Evolutionary conservation across 1,140 invertebrate species (phyloP).

Genomic region (Pseudomyrmex dendroicus): DNA sequence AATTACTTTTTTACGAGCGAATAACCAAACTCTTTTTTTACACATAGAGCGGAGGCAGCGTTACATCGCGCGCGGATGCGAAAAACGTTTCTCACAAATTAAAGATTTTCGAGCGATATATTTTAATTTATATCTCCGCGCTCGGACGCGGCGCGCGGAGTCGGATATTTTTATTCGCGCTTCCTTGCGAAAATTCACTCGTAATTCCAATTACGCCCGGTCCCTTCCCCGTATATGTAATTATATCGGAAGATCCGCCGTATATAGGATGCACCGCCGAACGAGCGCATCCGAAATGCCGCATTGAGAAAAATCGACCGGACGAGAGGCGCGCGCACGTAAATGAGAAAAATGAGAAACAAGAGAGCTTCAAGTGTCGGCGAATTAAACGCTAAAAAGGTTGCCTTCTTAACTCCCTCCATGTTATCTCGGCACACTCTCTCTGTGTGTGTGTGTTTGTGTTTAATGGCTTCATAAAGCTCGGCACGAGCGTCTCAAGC

Average conservation of each 20-base stretch:
- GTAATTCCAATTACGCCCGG: slow-evolving; percentile 13
- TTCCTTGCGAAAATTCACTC: slow-evolving; percentile 6
- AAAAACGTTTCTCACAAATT: slow-evolving; percentile 33
- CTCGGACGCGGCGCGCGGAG: background rate
- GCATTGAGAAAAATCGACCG: background rate
- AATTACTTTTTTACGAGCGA: slow-evolving; percentile 31
- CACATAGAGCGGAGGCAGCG: background rate
- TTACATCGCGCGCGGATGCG: slow-evolving; percentile 1
- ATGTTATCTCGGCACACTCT: slow-evolving; percentile 53
- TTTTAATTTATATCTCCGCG: slow-evolving; percentile 18
- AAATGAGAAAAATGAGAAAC: slow-evolving; percentile 13
- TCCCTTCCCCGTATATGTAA: background rate
- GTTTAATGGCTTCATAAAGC: slow-evolving; percentile 66
- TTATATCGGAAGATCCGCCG: background rate
- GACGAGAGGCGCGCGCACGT: background rate
- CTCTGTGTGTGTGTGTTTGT: background rate
- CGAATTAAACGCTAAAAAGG: slow-evolving; percentile 37
- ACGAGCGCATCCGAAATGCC: background rate
- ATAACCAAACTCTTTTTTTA: slow-evolving; percentile 1
- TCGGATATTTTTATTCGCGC: slow-evolving; percentile 6
- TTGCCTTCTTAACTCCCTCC: slow-evolving; percentile 48
- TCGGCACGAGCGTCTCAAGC: slow-evolving; percentile 44
- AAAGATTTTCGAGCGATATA: slow-evolving; percentile 18
- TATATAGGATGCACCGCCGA: background rate
- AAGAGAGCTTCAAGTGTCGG: slow-evolving; percentile 39